These are phyloP conservation scores for Spermophilus dauricus DNA, from an alignment of 2,113 vertebrate species.

Conservation along the genomic window DNA sequence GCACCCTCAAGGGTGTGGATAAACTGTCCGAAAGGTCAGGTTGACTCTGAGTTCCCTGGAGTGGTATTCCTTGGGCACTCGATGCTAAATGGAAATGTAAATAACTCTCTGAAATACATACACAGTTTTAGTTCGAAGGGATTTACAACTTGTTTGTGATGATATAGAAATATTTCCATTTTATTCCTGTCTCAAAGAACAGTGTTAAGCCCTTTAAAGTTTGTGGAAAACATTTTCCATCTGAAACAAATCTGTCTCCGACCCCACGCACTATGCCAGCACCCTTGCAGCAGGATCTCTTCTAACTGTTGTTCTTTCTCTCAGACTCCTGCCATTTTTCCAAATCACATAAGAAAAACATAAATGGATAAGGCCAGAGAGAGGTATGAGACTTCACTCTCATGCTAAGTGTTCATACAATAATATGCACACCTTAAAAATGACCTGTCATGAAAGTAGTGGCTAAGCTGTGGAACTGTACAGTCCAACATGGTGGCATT, in stretches of 20 bases:
- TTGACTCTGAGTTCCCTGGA: slow-evolving; percentile 94
- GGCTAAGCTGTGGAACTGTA: background rate
- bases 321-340: background rate
- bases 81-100: slow-evolving; percentile 90
- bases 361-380: background rate
- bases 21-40: slow-evolving; percentile 95
- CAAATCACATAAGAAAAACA: background rate
- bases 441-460: background rate
- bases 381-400: background rate
- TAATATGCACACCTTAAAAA: background rate
- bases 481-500: background rate
- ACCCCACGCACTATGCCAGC: background rate
- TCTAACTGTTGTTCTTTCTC: background rate
- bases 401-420: background rate
- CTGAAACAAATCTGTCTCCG: background rate
- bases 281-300: background rate
- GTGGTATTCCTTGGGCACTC: slow-evolving; percentile 97
- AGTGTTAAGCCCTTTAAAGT: background rate
- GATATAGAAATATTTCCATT: background rate
- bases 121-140: background rate
- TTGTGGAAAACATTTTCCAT: background rate
- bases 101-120: background rate
- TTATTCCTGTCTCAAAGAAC: background rate
- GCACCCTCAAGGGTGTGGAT: slow-evolving; percentile 86
- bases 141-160: slow-evolving; percentile 38